Evolutionary conservation across 2,113 vertebrate genomes (phyloP).

Genomic region (Ahaetulla prasina): DNA sequence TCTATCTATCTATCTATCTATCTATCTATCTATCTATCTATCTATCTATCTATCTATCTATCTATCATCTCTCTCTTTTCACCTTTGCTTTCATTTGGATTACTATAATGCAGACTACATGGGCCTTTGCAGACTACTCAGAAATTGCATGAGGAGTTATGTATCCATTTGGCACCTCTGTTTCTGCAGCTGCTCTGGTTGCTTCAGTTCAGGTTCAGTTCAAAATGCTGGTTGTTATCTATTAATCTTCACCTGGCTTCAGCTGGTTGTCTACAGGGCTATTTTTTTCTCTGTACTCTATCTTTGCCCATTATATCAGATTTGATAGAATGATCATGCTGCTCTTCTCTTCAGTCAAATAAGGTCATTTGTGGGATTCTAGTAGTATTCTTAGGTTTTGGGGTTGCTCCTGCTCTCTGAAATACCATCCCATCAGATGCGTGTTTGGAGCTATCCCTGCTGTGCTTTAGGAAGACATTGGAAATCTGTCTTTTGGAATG

Average conservation of each 20-base stretch:
- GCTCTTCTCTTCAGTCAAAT: not conserved
- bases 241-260: not conserved
- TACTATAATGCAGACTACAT: not conserved
- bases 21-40: not conserved
- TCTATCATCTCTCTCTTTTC: not conserved
- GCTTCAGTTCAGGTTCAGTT: not conserved
- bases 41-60: not conserved
- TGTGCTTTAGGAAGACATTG: not conserved
- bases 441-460: not conserved
- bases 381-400: not conserved
- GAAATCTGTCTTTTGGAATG: not conserved
- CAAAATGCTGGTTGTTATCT: not conserved
- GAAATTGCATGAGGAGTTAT: not conserved
- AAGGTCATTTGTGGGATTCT: not conserved
- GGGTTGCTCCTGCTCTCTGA: not conserved
- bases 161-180: not conserved
- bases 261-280: not conserved
- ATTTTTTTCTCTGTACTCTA: not conserved
- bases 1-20: too few species aligned
- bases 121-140: not conserved
- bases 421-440: not conserved
- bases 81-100: not conserved
- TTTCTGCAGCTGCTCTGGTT: not conserved
- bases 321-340: not conserved
- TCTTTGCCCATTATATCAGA: not conserved